Evolutionary conservation across 2,888 invertebrate genomes (phyloP).

Genomic region (Mamestra brassicae): DNA sequence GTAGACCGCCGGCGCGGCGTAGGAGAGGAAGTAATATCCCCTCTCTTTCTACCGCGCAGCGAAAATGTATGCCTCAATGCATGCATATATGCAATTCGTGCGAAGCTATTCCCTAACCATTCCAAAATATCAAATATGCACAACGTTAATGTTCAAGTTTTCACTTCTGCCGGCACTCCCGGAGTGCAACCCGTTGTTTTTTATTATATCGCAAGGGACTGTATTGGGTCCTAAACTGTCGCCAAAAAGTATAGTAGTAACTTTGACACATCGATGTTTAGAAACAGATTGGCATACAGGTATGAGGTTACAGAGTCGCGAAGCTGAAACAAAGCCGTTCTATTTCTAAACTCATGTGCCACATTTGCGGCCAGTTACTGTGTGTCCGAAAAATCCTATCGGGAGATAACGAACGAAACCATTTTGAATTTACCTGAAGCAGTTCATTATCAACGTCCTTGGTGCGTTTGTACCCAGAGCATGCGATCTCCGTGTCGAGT

Average conservation of each 20-base stretch:
- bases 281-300: neutral
- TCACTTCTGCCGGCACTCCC: no score
- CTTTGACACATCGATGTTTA: neutral
- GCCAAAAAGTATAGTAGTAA: neutral
- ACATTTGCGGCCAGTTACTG: neutral
- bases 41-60: no score
- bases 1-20: no score
- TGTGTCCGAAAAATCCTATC: neutral
- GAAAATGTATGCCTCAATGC: no score
- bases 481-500: slow-evolving; percentile 97
- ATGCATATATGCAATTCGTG: no score
- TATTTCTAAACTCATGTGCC: neutral
- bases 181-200: no score
- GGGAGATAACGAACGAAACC: neutral
- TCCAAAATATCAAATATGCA: no score
- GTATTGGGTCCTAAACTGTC: neutral
- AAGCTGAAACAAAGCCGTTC: neutral
- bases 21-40: no score
- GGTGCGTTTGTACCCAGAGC: slow-evolving; percentile 98
- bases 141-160: no score
- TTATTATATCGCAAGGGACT: neutral
- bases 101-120: no score
- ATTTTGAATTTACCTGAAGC: slow-evolving; percentile 81
- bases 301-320: no score
- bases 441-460: slow-evolving; percentile 95